phyloP scores from a whole-genome alignment of 2,888 invertebrate species.

The Leuctra nigra region DNA sequence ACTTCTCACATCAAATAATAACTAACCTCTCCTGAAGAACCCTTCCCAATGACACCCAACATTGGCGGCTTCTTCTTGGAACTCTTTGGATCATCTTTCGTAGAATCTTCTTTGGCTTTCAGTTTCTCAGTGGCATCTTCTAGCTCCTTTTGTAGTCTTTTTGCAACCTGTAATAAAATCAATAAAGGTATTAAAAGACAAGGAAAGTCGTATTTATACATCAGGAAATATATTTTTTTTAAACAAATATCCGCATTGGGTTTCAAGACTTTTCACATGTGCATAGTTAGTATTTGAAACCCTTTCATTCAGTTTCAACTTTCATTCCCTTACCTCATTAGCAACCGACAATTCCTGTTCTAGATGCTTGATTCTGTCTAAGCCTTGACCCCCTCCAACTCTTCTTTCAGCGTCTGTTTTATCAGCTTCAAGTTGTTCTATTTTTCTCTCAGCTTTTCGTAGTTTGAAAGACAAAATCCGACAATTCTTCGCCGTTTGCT shows the following conservation, averaged over 20 bases:
- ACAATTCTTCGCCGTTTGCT: conserved; percentile 96
- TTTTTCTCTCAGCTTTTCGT: conserved; percentile 87
- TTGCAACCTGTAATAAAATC: conserved; percentile 38
- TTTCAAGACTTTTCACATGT: background rate
- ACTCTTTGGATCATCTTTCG: conserved; percentile 34
- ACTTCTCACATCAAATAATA: too few species aligned
- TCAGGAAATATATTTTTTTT: background rate
- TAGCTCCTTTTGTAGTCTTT: conserved; percentile 61
- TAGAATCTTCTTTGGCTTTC: conserved; percentile 33
- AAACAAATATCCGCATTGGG: background rate
- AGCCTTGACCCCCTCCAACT: conserved; percentile 48
- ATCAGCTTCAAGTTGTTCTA: conserved; percentile 81
- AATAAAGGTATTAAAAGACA: too few species aligned
- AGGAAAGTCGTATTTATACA: too few species aligned
- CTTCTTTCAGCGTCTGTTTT: conserved; percentile 67
- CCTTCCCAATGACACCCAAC: conserved; percentile 49
- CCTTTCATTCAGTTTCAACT: too few species aligned
- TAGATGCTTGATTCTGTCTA: conserved; percentile 66
- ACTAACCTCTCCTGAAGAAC: conserved; percentile 53
- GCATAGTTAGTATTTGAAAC: too few species aligned
- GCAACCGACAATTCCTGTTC: conserved; percentile 81
- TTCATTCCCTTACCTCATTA: conserved; percentile 61
- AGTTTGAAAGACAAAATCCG: conserved; percentile 96
- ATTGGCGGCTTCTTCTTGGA: conserved; percentile 52
- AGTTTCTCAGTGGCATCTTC: conserved; percentile 58